Percentiles rank a stretch among this genome's conserved stretches.
Evolutionary conservation across 2,888 invertebrate species (phyloP).

Genomic region (Dicranocentrus wangi): DNA sequence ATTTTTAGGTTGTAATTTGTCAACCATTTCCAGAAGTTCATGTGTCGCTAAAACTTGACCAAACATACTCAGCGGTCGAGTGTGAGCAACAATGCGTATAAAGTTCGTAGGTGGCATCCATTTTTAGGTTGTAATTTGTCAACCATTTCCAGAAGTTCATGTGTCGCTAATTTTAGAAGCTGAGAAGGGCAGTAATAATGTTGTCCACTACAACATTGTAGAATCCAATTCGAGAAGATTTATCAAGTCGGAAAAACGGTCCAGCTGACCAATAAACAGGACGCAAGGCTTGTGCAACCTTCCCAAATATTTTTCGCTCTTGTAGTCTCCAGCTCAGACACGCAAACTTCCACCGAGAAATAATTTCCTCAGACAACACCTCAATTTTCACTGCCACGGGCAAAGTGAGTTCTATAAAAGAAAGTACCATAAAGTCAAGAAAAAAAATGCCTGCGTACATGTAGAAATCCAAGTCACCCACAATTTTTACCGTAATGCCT

Average conservation of each 20-base stretch:
- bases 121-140: too few species aligned
- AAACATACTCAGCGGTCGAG: too few species aligned
- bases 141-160: too few species aligned
- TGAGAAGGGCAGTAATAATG: background rate
- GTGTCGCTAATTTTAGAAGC: too few species aligned
- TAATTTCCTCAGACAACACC: background rate
- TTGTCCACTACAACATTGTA: background rate
- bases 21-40: too few species aligned
- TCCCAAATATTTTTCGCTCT: background rate
- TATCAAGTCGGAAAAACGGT: background rate
- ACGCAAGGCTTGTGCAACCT: background rate
- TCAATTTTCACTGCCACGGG: background rate
- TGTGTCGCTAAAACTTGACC: too few species aligned
- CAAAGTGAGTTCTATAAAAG: background rate
- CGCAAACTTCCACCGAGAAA: background rate
- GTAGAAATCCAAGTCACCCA: background rate
- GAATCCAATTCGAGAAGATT: background rate
- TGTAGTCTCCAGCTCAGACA: background rate
- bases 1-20: too few species aligned
- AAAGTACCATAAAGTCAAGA: background rate
- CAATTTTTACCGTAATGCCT: background rate
- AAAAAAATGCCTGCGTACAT: background rate
- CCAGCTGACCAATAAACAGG: background rate
- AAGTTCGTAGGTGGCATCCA: too few species aligned
- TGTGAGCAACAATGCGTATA: too few species aligned